Conservation (phyloP, 2,888 invertebrate species). For the Hoplodrina blanda region DNA sequence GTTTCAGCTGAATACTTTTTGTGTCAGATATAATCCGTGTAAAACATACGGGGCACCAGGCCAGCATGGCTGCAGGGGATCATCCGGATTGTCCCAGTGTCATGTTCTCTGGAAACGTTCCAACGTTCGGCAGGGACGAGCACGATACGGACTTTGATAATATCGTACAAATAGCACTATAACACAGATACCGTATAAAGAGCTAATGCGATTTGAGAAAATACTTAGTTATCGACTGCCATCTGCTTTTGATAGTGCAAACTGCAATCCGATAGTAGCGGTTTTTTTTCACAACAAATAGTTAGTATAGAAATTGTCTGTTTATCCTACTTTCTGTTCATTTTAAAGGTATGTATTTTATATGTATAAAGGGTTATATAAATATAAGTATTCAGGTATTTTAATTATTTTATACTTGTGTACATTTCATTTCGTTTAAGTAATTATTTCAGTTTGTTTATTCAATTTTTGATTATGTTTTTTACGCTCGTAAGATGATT, state of each 20-base stretch:
- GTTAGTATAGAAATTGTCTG: no score
- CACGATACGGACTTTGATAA: conserved; percentile 34
- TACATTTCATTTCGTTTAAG: no score
- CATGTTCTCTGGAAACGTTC: conserved; percentile 66
- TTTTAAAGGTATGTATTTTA: no score
- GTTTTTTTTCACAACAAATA: background rate
- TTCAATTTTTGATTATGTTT: no score
- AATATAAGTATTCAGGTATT: no score
- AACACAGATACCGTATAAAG: conserved; percentile 13
- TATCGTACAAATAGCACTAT: conserved; percentile 37
- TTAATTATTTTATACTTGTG: no score
- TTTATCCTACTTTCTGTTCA: no score
- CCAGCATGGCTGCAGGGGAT: conserved; percentile 64
- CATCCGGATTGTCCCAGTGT: conserved; percentile 55
- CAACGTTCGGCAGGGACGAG: conserved; percentile 53
- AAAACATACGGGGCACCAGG: conserved; percentile 60
- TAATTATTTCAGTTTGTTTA: no score
- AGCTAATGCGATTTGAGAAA: conserved; percentile 18
- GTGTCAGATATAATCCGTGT: conserved; percentile 40
- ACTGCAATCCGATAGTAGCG: background rate
- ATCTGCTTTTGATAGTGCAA: conserved; percentile 13
- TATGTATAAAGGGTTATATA: no score
- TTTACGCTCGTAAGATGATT: no score
- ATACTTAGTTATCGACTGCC: conserved; percentile 10
- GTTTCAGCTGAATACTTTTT: conserved; percentile 20